phyloP scores from a whole-genome alignment of 1,140 invertebrate species.

The Nixonia krombeini region DNA sequence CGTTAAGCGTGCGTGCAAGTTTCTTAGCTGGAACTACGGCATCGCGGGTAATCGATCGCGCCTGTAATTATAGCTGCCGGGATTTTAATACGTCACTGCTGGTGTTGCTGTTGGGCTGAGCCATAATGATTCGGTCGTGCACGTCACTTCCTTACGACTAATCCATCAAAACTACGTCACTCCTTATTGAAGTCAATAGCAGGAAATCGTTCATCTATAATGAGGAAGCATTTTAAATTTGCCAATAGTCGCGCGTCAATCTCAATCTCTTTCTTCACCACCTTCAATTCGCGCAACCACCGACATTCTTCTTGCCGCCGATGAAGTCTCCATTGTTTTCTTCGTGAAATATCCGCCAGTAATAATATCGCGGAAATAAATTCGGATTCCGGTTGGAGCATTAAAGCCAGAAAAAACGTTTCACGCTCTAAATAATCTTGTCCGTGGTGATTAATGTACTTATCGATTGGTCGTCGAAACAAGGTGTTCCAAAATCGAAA shows the following conservation, averaged over 20 bases:
- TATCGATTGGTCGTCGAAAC: constrained; percentile 38
- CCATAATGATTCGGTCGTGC: constrained; percentile 5
- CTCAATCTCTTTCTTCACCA: too few relatives aligned
- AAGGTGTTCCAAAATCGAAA: constrained; percentile 37
- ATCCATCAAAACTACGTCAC: constrained; percentile 2
- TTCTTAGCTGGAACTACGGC: constrained; percentile 24
- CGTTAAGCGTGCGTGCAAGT: constrained; percentile 33
- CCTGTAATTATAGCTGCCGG: constrained; percentile 31
- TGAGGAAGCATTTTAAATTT: too few relatives aligned
- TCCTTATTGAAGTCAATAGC: too few relatives aligned
- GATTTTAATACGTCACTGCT: constrained; percentile 21
- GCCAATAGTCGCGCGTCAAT: too few relatives aligned
- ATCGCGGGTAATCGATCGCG: constrained; percentile 25
- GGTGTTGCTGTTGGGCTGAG: constrained; percentile 9
- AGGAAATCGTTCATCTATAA: too few relatives aligned
- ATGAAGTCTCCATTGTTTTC: too few relatives aligned
- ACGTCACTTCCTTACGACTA: constrained; percentile 13
- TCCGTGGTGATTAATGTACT: constrained; percentile 32
- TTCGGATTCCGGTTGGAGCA: too few relatives aligned
- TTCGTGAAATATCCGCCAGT: too few relatives aligned
- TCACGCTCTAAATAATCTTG: constrained; percentile 36
- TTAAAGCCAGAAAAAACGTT: constrained; percentile 39
- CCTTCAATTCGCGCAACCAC: too few relatives aligned
- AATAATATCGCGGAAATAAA: too few relatives aligned
- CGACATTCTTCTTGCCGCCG: too few relatives aligned